phyloP scores from a whole-genome alignment of 2,888 invertebrate species.

The Campoplex nolae region DNA sequence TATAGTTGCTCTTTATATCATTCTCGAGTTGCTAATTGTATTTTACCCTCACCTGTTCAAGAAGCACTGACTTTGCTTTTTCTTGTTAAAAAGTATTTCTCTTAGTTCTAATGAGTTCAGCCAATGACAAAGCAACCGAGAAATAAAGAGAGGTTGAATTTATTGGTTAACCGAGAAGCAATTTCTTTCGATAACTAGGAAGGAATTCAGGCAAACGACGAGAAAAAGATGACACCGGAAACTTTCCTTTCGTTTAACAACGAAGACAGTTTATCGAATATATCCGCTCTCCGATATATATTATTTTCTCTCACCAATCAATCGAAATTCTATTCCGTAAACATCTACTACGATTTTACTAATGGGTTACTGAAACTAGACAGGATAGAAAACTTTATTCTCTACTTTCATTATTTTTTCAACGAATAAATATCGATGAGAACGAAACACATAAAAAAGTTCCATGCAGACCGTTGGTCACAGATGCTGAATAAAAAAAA shows the following conservation, averaged over 20 bases:
- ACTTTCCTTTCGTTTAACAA: conserved; percentile 39
- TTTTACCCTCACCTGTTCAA: neutral
- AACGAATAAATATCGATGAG: neutral
- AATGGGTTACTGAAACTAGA: neutral
- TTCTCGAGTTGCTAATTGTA: conserved; percentile 47
- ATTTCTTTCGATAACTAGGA: conserved; percentile 35
- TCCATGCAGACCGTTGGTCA: neutral
- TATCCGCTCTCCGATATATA: conserved; percentile 36
- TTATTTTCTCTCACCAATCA: conserved; percentile 39
- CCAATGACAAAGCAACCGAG: conserved; percentile 37
- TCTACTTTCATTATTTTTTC: neutral
- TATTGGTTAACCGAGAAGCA: conserved; percentile 21
- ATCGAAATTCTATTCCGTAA: neutral
- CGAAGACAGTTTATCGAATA: neutral
- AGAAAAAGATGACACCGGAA: conserved; percentile 37
- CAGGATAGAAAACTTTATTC: neutral
- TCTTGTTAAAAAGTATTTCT: neutral
- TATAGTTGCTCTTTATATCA: conserved; percentile 9
- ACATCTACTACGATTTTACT: neutral
- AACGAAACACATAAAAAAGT: neutral
- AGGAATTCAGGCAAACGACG: conserved; percentile 22
- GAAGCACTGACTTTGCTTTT: neutral
- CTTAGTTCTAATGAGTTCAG: conserved; percentile 32
- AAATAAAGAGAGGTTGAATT: conserved; percentile 31
- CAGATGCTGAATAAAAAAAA: neutral